phyloP scores from a whole-genome alignment of 2,888 invertebrate species.

The Ochropleura leucogaster region DNA sequence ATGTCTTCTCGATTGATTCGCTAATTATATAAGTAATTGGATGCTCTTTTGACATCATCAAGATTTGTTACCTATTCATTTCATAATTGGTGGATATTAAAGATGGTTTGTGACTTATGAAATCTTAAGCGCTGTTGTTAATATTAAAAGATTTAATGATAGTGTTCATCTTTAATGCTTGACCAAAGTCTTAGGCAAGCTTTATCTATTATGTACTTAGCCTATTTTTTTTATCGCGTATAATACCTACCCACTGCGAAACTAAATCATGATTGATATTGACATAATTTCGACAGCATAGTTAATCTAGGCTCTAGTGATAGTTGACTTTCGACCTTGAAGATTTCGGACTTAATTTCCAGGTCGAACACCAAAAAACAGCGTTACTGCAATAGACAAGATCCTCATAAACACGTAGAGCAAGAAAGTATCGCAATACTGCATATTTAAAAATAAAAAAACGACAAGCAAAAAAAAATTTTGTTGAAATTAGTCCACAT shows the following conservation, averaged over 20 bases:
- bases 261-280: constrained; percentile 11
- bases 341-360: constrained; percentile 10
- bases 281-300: constrained; percentile 28
- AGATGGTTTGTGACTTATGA: constrained; percentile 22
- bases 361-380: constrained; percentile 17
- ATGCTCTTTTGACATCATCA: constrained; percentile 24
- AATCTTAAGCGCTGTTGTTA: constrained; percentile 28
- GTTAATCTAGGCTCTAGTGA: background rate
- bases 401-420: background rate
- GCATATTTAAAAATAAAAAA: background rate
- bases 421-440: constrained; percentile 2
- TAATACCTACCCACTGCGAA: background rate
- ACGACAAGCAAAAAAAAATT: background rate
- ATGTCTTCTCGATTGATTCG: constrained; percentile 23
- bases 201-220: constrained; percentile 5
- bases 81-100: constrained; percentile 32
- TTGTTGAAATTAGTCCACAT: background rate
- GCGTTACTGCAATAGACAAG: constrained; percentile 11
- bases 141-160: constrained; percentile 1
- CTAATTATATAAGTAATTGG: constrained; percentile 43
- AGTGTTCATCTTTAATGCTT: constrained; percentile 13
- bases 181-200: constrained; percentile 13
- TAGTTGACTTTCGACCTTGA: constrained; percentile 20
- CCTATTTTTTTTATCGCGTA: constrained; percentile 22
- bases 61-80: constrained; percentile 21